Conservation (phyloP, 2,888 invertebrate genomes). For the Scaptomyza caliginosa region DNA sequence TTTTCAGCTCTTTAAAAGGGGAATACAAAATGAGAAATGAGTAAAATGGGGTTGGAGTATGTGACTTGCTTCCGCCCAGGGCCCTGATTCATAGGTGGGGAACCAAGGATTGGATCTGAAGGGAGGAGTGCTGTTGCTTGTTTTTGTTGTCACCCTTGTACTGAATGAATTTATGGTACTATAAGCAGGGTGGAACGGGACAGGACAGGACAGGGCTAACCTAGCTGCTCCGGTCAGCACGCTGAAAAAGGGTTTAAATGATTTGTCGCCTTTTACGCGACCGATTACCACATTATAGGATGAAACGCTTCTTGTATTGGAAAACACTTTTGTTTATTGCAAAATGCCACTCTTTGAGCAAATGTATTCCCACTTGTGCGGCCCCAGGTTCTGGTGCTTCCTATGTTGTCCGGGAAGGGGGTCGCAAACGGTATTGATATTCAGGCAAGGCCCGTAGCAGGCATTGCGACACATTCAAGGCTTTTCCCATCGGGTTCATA, state of each 20-base stretch:
- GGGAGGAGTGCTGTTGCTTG: constrained; percentile 13
- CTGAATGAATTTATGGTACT: constrained; percentile 18
- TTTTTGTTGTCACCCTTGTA: constrained; percentile 73
- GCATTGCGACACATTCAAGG: constrained; percentile 82
- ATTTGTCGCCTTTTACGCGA: constrained; percentile 83
- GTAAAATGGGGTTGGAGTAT: constrained; percentile 5
- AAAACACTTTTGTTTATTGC: constrained; percentile 80
- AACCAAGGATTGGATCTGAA: not conserved
- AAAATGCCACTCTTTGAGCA: constrained; percentile 49
- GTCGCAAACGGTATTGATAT: constrained; percentile 52
- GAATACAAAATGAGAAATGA: not conserved
- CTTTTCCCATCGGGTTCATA: constrained; percentile 81
- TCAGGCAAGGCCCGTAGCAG: constrained; percentile 47
- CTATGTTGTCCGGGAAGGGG: not conserved
- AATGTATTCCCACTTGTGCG: constrained; percentile 71
- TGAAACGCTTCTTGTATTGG: constrained; percentile 72
- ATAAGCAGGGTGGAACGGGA: constrained; percentile 3
- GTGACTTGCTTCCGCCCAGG: constrained; percentile 22
- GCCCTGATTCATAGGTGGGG: constrained; percentile 22
- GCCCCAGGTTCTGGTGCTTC: constrained; percentile 18
- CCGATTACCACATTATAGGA: constrained; percentile 83
- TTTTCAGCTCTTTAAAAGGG: constrained; percentile 35
- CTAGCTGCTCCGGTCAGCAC: constrained; percentile 25
- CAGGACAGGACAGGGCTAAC: too few relatives aligned
- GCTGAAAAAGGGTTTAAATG: constrained; percentile 73